Base-by-base conservation (phyloP, 2,888 invertebrate species). In the Ametastegia equiseti region DNA sequence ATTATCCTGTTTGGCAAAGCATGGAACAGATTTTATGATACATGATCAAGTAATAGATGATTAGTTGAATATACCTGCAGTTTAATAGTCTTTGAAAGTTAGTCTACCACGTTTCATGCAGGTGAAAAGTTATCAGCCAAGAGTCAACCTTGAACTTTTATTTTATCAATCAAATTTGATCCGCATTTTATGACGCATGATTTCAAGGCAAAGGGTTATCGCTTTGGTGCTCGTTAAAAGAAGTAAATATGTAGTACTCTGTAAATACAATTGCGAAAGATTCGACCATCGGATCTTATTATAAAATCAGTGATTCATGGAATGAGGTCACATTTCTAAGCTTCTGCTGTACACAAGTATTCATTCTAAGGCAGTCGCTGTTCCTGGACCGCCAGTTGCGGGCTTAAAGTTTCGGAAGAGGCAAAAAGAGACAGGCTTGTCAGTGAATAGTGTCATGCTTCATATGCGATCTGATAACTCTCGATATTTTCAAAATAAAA, bases 251-350 rank as follows among this genome's bases (percentile, higher is more conserved):
- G 67, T 39, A 71, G 13, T 60, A 47, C 36, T 78, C 69, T 81
- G 79, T 81, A 79, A 79, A 81, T 80, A 81, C 13, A 79, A 78
- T 81, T 65, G 67, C 81, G 81, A 65, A 81, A 81, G 39, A 13
- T 19, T 67, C 83, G 84, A 82, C 81, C 63, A 85, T 84, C 84
- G 83, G 87, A 84, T 88, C 88, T 89, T 91, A 91, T 91, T 90
- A 91, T 91, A 91, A 91, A 91, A 90, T 90, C 88, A 87, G 86
- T 90, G 91, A 90, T 89, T 89, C 90, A 89, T 83, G 85, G 85
- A 87, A 87, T 87, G 90, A 89, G 89, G 89, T 89, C 89, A 88
- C 88, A 88, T 88, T 88, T 86, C 85, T 87, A 85, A 86, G 83
- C 85, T 84, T 82, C 84, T 85, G 83, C 86, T 60, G 27, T 87